Percentiles rank a stretch among this genome's conserved stretches.
phyloP scores from a whole-genome alignment of 1,140 invertebrate species.

The Heliconius hewitsoni region DNA sequence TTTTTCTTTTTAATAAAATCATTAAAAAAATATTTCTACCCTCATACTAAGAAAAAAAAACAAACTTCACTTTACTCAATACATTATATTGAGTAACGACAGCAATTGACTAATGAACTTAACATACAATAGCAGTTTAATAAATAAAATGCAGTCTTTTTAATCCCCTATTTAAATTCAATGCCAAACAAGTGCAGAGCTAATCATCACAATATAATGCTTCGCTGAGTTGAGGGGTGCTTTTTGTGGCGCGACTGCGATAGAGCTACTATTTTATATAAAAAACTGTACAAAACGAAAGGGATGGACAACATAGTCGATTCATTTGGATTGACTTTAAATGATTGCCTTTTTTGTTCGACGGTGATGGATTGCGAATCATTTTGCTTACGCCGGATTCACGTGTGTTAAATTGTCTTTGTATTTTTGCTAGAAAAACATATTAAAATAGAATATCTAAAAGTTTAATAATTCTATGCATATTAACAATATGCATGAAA shows the following conservation, averaged over 20 bases:
- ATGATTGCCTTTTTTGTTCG: conserved; percentile 74
- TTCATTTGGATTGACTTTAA: conserved; percentile 78
- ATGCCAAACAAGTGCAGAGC: conserved; percentile 75
- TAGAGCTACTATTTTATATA: conserved; percentile 18
- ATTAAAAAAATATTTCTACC: not conserved
- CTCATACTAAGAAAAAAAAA: not conserved
- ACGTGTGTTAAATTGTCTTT: conserved; percentile 38
- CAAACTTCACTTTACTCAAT: too few relatives aligned
- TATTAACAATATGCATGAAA: not conserved
- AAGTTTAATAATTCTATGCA: not conserved
- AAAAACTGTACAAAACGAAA: conserved; percentile 41
- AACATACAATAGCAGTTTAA: conserved; percentile 73
- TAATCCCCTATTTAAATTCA: conserved; percentile 81
- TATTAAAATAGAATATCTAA: not conserved
- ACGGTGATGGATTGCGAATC: conserved; percentile 74
- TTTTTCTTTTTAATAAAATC: not conserved
- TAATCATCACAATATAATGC: conserved; percentile 81
- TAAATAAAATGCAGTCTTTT: conserved; percentile 73
- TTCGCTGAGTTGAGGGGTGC: conserved; percentile 58
- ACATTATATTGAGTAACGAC: conserved; percentile 44
- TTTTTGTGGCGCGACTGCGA: conserved; percentile 60
- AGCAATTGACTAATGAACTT: conserved; percentile 74
- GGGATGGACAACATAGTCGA: conserved; percentile 49
- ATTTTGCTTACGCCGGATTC: conserved; percentile 42
- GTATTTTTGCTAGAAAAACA: conserved; percentile 16